These are phyloP conservation scores for Syrrhaptes paradoxus DNA, from an alignment of 2,113 vertebrate species.

Conservation along the genomic window DNA sequence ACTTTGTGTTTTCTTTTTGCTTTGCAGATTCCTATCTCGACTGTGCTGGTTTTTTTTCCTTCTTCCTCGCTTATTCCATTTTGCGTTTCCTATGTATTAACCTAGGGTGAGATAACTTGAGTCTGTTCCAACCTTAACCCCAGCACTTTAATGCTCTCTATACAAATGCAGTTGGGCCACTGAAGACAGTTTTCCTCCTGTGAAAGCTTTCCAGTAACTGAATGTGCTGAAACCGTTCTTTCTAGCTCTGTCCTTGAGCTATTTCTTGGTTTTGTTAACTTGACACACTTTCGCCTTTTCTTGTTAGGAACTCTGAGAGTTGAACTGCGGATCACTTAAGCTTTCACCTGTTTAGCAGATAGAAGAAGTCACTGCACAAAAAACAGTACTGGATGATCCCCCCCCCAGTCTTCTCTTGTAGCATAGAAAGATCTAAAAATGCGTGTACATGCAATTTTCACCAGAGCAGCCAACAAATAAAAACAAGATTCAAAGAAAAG, in stretches of 20 bases:
- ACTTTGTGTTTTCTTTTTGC: neutral
- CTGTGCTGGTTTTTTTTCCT: neutral
- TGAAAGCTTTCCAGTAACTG: slow-evolving; percentile 30
- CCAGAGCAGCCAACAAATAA: neutral
- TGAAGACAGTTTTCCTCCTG: slow-evolving; percentile 28
- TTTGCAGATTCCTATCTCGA: slow-evolving; percentile 22
- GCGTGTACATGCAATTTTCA: fast-evolving
- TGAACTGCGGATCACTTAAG: neutral
- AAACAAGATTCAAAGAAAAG: neutral
- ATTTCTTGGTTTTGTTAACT: slow-evolving; percentile 17
- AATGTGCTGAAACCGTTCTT: slow-evolving; percentile 15
- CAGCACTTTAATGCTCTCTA: neutral
- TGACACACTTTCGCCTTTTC: neutral
- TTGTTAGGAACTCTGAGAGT: neutral
- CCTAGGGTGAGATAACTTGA: neutral
- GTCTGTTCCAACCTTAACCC: neutral
- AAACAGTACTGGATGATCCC: neutral
- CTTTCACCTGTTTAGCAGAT: neutral
- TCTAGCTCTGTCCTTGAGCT: slow-evolving; percentile 21
- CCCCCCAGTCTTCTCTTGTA: neutral
- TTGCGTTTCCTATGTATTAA: neutral
- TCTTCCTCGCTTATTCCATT: neutral
- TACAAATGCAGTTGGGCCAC: slow-evolving; percentile 22
- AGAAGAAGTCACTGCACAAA: neutral
- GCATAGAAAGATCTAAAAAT: neutral